Conservation (phyloP, 1,140 invertebrate genomes). For the Megalonaias nervosa region DNA sequence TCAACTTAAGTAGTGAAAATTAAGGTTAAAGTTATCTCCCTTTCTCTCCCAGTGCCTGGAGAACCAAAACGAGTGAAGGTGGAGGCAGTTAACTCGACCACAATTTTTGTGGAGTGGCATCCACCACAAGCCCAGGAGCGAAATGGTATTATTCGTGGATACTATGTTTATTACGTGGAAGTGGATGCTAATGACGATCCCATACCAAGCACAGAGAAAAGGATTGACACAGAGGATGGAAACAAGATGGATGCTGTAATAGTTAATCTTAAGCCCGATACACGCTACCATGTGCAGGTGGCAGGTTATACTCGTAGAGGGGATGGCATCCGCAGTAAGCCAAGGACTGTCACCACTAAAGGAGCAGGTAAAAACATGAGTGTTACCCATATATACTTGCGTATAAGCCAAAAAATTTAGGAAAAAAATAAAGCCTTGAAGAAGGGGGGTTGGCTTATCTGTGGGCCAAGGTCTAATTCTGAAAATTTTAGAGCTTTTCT, state of each 20-base stretch:
- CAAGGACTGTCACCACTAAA: conserved; percentile 86
- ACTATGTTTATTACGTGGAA: conserved; percentile 90
- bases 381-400: too few species aligned
- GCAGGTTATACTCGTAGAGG: conserved; percentile 95
- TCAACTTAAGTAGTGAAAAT: too few species aligned
- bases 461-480: too few species aligned
- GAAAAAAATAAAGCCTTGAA: too few species aligned
- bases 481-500: too few species aligned
- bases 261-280: conserved; percentile 92
- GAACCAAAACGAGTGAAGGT: conserved; percentile 93
- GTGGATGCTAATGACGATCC: conserved; percentile 54
- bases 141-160: conserved; percentile 97
- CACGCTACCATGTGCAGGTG: conserved; percentile 86
- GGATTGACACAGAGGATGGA: conserved; percentile 70
- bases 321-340: conserved; percentile 90
- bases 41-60: conserved; percentile 85
- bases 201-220: conserved; percentile 42
- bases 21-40: neutral
- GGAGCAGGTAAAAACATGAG: conserved; percentile 78
- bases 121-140: conserved; percentile 90
- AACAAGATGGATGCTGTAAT: conserved; percentile 86
- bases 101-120: conserved; percentile 92
- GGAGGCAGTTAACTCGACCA: conserved; percentile 90
- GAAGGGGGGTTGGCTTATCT: too few species aligned
- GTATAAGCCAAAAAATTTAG: too few species aligned